Evolutionary conservation across 37 sponge, comb jelly and placozoan species (phyloP), one percentile per base, ranked within the genome.

Genomic region (Chondrosia reniformis): DNA sequence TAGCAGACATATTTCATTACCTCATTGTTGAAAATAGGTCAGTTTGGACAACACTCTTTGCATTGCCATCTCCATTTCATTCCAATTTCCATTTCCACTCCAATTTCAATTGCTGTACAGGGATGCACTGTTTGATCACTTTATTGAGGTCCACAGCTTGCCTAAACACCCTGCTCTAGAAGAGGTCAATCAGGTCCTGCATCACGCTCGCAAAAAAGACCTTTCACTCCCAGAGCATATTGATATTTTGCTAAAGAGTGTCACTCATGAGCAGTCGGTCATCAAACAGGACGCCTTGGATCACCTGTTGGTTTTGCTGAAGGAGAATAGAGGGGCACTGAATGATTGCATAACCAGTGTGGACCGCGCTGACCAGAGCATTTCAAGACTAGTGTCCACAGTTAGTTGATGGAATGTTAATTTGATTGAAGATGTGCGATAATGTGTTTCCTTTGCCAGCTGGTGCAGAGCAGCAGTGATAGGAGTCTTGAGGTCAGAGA

Each of bases 21-120:
- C 79, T 93, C 10, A 83, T 93, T 36, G 76, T 93, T 27, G 82
- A 90, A 45, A 80, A 89, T 58, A 79, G 84, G 91, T 85, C 31
- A 75, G 76, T 67, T 61, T 92, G 24, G 80, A 89, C 41, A 77
- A 88, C 25, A n/a, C 17, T 76, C 12, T 21, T 25, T 17, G 24
- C 64, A 67, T 22, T 67, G 69, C 34, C 30, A 36, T 5, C 37
- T 36, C 42, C 37, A 21, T 19, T 52, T 52, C 17, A 19, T 52
- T n/a, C n/a, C n/a, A n/a, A n/a, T n/a, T n/a, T n/a, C n/a, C n/a
- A n/a, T n/a, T n/a, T n/a, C n/a, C n/a, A 52, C 17, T 52, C 55
- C 19, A 19, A 38, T 38, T 85, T 63, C 55, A 31, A n/a, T 92
- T 6, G 30, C 24, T 30, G 34, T 52, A 61, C 56, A 89, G 92